A percentile compares a stretch with the other conserved stretches of the same genome.
Conservation (phyloP, 2,888 invertebrate species). For the Oxycera nigricornis region DNA sequence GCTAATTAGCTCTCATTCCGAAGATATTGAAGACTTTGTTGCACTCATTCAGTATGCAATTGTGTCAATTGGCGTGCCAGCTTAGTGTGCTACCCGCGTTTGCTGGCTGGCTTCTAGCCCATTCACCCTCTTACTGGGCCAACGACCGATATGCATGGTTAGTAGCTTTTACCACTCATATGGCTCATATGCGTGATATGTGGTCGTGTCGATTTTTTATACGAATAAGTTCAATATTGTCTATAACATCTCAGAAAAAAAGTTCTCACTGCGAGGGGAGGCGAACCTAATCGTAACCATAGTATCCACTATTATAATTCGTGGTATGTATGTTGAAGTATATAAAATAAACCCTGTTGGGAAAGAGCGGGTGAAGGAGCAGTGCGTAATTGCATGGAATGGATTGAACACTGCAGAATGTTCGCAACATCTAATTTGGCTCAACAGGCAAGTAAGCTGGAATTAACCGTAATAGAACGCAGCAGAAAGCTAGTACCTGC, state of each 20-base stretch:
- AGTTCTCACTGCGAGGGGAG: neutral
- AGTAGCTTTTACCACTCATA: neutral
- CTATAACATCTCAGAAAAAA: too few species aligned
- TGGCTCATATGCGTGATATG: neutral
- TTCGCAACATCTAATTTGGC: slow-evolving; percentile 4
- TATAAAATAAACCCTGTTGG: neutral
- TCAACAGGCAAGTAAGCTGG: slow-evolving; percentile 21
- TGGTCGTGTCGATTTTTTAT: too few species aligned
- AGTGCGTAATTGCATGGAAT: slow-evolving; percentile 13
- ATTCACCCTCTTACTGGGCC: neutral
- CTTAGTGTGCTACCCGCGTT: neutral
- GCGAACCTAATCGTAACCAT: neutral
- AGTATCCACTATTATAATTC: neutral
- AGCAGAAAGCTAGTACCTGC: neutral
- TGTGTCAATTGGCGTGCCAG: neutral
- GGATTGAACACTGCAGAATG: neutral
- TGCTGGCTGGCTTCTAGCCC: neutral
- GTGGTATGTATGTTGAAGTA: neutral
- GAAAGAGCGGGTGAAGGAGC: neutral
- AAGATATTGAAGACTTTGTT: neutral
- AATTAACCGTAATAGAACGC: neutral
- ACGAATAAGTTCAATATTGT: too few species aligned
- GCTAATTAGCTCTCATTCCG: neutral
- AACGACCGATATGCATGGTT: slow-evolving; percentile 1
- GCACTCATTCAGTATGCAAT: neutral